Percentiles rank a stretch among this genome's conserved stretches.
These are phyloP conservation scores for Tipula vernalis DNA, from an alignment of 2,888 invertebrate species.

Conservation along the genomic window DNA sequence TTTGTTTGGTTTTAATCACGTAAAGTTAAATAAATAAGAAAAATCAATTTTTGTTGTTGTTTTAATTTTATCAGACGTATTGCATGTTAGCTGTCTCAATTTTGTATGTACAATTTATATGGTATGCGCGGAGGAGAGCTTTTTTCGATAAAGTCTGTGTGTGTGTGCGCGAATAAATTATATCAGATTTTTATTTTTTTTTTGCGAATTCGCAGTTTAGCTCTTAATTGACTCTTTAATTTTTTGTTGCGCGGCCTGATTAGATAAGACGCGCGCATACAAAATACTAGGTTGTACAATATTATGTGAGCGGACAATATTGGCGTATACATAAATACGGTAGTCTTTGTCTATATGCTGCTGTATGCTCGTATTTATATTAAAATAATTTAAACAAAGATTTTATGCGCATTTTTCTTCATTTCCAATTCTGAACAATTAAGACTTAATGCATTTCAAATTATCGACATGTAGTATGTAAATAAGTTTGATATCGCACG, in stretches of 20 bases:
- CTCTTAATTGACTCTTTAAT: not conserved
- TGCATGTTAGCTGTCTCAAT: not conserved
- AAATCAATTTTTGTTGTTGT: not conserved
- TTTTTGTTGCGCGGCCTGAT: not conserved
- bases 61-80: slow-evolving; percentile 4
- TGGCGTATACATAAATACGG: not conserved
- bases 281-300: not conserved
- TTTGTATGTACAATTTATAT: not conserved
- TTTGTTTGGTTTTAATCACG: not conserved
- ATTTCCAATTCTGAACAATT: slow-evolving; percentile 14
- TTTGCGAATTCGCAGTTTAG: not conserved
- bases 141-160: not conserved
- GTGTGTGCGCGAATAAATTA: not conserved
- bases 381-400: not conserved
- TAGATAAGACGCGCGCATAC: not conserved
- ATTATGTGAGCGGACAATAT: not conserved
- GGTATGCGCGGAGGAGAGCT: not conserved
- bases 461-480: slow-evolving; percentile 16
- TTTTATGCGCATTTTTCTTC: not conserved
- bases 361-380: not conserved
- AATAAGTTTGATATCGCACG: slow-evolving; percentile 14
- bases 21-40: not conserved
- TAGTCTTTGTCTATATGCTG: not conserved
- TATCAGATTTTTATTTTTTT: not conserved
- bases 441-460: slow-evolving; percentile 17